Conservation (phyloP, 1,140 invertebrate species). For the Steinernema khuongi region DNA sequence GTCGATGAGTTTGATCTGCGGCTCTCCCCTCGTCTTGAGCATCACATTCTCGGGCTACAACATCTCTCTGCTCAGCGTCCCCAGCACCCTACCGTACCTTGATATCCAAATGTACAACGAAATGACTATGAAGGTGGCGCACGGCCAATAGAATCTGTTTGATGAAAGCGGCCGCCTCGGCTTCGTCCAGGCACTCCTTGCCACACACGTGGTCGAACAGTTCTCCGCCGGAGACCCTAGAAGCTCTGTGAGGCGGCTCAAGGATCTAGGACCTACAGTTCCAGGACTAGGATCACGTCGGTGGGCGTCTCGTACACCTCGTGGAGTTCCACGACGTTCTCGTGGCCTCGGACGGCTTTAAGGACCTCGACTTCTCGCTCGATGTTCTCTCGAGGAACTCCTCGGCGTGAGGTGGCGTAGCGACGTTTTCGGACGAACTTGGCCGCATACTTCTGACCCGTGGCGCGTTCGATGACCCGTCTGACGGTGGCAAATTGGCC, state of each 20-base stretch:
- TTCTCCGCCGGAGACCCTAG: conserved; percentile 64
- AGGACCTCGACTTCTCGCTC: conserved; percentile 64
- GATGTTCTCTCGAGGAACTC: conserved; percentile 64
- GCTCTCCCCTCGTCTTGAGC: conserved; percentile 60
- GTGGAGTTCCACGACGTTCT: conserved; percentile 64
- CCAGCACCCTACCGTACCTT: conserved; percentile 57
- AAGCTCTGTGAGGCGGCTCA: conserved; percentile 18
- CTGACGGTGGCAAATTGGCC: conserved; percentile 91
- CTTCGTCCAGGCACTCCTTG: conserved; percentile 63
- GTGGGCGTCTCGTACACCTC: conserved; percentile 63
- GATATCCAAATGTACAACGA: conserved; percentile 64
- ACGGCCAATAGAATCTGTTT: conserved; percentile 64
- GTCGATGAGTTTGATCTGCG: conserved; percentile 67
- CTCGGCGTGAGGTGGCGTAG: conserved; percentile 64
- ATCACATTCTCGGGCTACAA: conserved; percentile 66
- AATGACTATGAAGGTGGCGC: conserved; percentile 62
- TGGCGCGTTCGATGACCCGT: conserved; percentile 75
- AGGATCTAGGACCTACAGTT: conserved; percentile 61
- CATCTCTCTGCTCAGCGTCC: conserved; percentile 15
- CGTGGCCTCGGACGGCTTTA: conserved; percentile 61
- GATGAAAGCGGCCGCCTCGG: conserved; percentile 64
- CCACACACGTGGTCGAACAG: conserved; percentile 65
- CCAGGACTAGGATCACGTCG: conserved; percentile 64
- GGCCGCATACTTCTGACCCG: conserved; percentile 80
- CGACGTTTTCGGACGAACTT: conserved; percentile 86